Evolutionary conservation across 2,797 vertebrate species (phyloP).

Genomic region (Melanotaenia pygmaea): DNA sequence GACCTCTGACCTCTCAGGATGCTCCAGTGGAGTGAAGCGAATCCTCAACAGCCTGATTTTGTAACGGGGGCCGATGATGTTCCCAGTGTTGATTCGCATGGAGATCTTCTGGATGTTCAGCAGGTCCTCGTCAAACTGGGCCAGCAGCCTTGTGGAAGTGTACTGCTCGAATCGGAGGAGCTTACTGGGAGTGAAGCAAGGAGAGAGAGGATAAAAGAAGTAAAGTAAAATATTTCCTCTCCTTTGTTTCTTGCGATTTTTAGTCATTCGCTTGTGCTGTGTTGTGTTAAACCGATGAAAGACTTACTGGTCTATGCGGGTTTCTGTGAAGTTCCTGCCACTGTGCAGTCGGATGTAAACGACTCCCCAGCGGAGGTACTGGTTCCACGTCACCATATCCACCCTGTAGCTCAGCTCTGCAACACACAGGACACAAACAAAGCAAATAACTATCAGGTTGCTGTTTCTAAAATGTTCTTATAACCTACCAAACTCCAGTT

Average conservation of each 20-base stretch:
- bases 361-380: conserved; percentile 84
- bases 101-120: conserved; percentile 83
- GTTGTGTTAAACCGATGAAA: background rate
- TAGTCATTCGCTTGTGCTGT: background rate
- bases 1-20: conserved; percentile 71
- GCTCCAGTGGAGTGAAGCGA: conserved; percentile 77
- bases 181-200: conserved; percentile 63
- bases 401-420: conserved; percentile 83
- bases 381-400: conserved; percentile 87
- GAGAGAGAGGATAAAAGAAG: background rate
- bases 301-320: conserved; percentile 83
- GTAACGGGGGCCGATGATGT: conserved; percentile 84
- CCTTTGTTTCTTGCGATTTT: background rate
- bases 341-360: conserved; percentile 81
- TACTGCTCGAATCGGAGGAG: conserved; percentile 81
- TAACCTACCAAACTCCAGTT: fast-evolving
- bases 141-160: conserved; percentile 82
- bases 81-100: conserved; percentile 80
- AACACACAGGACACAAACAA: conserved; percentile 30
- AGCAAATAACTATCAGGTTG: background rate
- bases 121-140: conserved; percentile 84
- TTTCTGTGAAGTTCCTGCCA: conserved; percentile 73
- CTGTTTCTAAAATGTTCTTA: fast-evolving
- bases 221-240: background rate
- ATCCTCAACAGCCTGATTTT: conserved; percentile 82